Percentiles rank a stretch among this genome's conserved stretches.
These are phyloP conservation scores for Stichodactyla helianthus DNA, from an alignment of 64 coral and sea anemone genomes.

Conservation along the genomic window DNA sequence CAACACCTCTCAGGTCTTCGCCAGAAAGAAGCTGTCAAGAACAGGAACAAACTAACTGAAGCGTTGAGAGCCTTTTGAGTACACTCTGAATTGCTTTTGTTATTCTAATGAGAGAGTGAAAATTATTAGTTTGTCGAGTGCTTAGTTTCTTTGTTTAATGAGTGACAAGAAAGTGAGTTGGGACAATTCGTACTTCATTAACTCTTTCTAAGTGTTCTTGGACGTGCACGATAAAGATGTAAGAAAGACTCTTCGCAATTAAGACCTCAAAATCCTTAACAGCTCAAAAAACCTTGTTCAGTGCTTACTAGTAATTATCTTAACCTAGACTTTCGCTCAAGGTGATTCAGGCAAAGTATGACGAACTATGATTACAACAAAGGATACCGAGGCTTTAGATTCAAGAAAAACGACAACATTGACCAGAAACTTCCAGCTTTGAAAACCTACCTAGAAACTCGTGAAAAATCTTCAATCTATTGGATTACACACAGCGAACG, in stretches of 20 bases:
- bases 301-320: neutral
- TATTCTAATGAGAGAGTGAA: neutral
- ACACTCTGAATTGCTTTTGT: neutral
- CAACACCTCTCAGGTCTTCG: too few relatives aligned
- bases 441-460: slow-evolving; percentile 37
- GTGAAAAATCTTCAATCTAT: slow-evolving; percentile 44
- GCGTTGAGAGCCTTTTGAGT: slow-evolving; percentile 3
- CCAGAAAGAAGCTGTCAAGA: neutral
- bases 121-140: slow-evolving; percentile 3
- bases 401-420: slow-evolving; percentile 59
- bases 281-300: neutral
- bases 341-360: slow-evolving; percentile 21
- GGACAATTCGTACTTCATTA: slow-evolving; percentile 15
- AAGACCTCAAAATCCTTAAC: too few relatives aligned
- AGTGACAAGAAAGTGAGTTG: neutral
- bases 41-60: neutral
- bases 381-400: slow-evolving; percentile 71
- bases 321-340: neutral
- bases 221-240: neutral
- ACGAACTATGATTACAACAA: slow-evolving; percentile 76
- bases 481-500: slow-evolving; percentile 45
- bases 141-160: neutral
- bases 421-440: slow-evolving; percentile 43
- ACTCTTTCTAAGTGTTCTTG: neutral
- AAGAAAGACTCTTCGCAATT: neutral